Evolutionary conservation across 2,797 vertebrate genomes (phyloP), one percentile per base, ranked within the genome.

Genomic region (Lithobates pipiens): DNA sequence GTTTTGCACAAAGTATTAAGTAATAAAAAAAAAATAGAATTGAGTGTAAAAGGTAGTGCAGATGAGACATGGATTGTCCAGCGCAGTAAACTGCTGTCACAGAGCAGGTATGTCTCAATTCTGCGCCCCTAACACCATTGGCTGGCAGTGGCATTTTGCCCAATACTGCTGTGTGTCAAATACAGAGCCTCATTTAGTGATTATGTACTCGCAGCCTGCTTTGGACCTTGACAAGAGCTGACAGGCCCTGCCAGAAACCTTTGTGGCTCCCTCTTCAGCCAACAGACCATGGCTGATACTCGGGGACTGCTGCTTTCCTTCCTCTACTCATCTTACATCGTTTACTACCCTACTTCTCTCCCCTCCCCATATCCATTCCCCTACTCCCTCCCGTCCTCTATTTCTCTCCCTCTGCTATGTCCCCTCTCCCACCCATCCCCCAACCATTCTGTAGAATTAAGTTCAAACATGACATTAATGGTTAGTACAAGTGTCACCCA

Each of bases 401-500:
- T 44, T 44, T 70, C 73, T 63, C 73, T 63, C 34, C 69, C 39
- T 44, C n/a, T n/a, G 11, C 63, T 70, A 42, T 34, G 25, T 36
- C 71, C 76, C 74, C 68, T 18, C 74, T 70, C 80, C 85, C 86
- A 80, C 80, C 84, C 89, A 63, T 86, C 88, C 88, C 72, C 21
- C 76, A 86, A 89, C 90, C 91, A 92, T 92, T 93, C 92, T 89
- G 89, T 91, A 91, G 92, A 93, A 93, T 93, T 94, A 93, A 91
- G 91, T 93, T 92, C 92, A 93, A 91, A 90, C 91, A 91, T 93
- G 92, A 93, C 92, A 93, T 91, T 92, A 92, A 92, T 91, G 92
- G 89, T 94, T 92, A 93, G 88, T 92, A 91, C 92, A 90, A 92
- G 88, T 93, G 93, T 93, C 93, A 94, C 91, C 88, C 85, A 77